Base-by-base conservation (phyloP, 2,113 vertebrate genomes). In the Cephalopholis sonnerati region DNA sequence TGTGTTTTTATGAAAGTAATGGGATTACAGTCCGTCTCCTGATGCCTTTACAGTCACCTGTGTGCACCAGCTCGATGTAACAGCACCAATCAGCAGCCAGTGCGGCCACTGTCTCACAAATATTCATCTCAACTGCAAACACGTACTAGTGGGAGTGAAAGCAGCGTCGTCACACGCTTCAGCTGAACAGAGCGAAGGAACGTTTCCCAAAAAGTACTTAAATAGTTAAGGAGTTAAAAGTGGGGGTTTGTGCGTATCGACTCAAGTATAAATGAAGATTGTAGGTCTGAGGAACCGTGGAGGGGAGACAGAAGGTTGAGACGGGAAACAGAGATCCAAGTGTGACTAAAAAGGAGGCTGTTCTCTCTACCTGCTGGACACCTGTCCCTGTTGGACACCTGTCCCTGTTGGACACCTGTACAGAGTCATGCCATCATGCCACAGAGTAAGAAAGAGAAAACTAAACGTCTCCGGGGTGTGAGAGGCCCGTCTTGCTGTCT, bases 201-300 rank as follows among this genome's bases (percentile, higher is more conserved):
- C 1, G 10, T 57, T 29, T 77, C 7, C 59, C 24, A 63, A 24
- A 50, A 41, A 27, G 57, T 59, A 17, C n/a, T 7, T 41, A 39
- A 66, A 29, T 51, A 53, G 32, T 7, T 27, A 22, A 41, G 20
- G 17, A 54, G 59, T 25, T 7, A 12, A 29, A 53, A 55, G 62
- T 17, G 59, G 70, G 39, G 29, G 69, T 32, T 88, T 90, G 90
- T 91, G 88, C 90, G 87, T 85, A 77, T 86, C 10, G 10, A 85
- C 72, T 82, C 11, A 20, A 82, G 82, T 84, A 81, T 81, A 73
- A 73, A 51, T 32, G 15, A 51, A 55, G 64, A 53, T 62, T 4
- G 65, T 16, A 16, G 6, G 63, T 57, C 27, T 57, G 39, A 46
- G 24, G 41, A 10, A 16, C 44, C 12, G 13, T n/a, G 22, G 12